Conservation (phyloP, 2,797 vertebrate genomes). For the Sus cebifrons region DNA sequence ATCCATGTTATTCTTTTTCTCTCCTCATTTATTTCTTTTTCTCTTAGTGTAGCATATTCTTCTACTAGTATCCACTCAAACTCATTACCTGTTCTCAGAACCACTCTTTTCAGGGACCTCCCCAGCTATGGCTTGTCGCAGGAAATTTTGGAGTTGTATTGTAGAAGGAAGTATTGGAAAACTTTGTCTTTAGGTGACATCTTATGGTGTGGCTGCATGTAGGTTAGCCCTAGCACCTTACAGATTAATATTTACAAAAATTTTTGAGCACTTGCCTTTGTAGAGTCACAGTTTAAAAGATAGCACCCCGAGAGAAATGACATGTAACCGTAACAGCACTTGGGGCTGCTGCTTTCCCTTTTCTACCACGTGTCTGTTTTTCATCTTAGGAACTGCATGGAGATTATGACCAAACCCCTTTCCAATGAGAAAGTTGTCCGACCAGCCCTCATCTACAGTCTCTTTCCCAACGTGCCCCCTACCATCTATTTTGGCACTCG, state of each 20-base stretch:
- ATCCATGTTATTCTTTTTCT: neutral
- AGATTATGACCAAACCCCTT: conserved; percentile 89
- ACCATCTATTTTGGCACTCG: conserved; percentile 97
- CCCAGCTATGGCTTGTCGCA: neutral
- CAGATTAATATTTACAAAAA: neutral
- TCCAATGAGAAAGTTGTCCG: conserved; percentile 91
- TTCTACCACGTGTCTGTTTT: conserved; percentile 69
- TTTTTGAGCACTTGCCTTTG: conserved; percentile 36
- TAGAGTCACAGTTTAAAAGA: neutral
- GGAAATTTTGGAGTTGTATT: neutral
- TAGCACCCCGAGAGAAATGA: neutral
- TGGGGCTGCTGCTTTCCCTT: conserved; percentile 34
- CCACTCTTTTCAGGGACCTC: neutral
- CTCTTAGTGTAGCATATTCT: neutral
- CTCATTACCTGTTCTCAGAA: neutral
- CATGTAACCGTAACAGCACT: neutral
- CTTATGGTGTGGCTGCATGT: neutral
- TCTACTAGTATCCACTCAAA: neutral
- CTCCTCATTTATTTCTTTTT: neutral
- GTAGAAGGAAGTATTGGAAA: neutral
- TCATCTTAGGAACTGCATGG: conserved; percentile 88
- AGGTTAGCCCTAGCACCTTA: neutral
- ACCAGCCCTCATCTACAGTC: conserved; percentile 95
- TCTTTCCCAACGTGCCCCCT: conserved; percentile 95
- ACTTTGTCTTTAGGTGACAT: conserved; percentile 38